A percentile compares a stretch with the other conserved stretches of the same genome.
These are phyloP conservation scores for Dendrolimus punctatus DNA, from an alignment of 1,140 invertebrate genomes.

Conservation along the genomic window DNA sequence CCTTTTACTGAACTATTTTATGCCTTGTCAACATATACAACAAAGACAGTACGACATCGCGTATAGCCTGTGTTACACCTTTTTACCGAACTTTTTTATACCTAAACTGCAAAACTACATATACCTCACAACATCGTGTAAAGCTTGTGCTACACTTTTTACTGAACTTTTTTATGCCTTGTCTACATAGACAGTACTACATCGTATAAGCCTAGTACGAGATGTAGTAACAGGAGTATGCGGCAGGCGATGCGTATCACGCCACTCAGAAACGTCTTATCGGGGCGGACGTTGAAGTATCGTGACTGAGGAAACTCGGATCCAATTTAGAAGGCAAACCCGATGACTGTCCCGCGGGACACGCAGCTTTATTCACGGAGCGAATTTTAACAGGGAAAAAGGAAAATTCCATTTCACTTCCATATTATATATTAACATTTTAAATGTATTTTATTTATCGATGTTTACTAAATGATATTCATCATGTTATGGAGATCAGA, in stretches of 20 bases:
- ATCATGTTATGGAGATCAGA: too few relatives aligned
- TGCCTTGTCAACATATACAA: not conserved
- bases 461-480: too few relatives aligned
- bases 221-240: conserved; percentile 10
- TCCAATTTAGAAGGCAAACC: conserved; percentile 50
- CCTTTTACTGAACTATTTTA: conserved; percentile 3
- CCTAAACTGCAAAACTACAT: too few relatives aligned
- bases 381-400: conserved; percentile 34
- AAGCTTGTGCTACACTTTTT: not conserved
- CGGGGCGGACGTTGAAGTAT: conserved; percentile 35
- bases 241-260: conserved; percentile 18
- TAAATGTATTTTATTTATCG: too few relatives aligned
- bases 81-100: too few relatives aligned
- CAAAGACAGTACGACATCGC: not conserved
- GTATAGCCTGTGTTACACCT: not conserved
- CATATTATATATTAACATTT: too few relatives aligned
- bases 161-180: conserved; percentile 1
- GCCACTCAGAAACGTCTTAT: conserved; percentile 22
- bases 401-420: conserved; percentile 30
- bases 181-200: not conserved
- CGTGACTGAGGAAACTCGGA: conserved; percentile 39
- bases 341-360: conserved; percentile 42
- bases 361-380: conserved; percentile 43
- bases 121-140: too few relatives aligned
- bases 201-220: not conserved